Evolutionary conservation across 1,140 invertebrate species (phyloP), one percentile per base, ranked within the genome.

Genomic region (Holcopasites calliopsidis): DNA sequence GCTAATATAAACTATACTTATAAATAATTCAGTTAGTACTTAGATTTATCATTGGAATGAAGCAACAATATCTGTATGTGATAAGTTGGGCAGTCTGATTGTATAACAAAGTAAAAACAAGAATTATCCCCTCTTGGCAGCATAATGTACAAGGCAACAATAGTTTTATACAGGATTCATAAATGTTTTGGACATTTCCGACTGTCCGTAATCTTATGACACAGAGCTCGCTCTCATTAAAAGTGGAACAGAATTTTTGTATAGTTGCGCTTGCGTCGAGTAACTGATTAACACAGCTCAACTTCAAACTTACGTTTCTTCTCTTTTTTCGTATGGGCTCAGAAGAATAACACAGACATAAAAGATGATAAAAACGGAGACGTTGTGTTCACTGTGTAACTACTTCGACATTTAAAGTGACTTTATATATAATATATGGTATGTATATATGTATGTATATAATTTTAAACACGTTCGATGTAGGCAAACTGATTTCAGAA

Each of bases 101-200:
- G 69, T 76, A 54, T 68, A 26, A 75, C 74, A 60, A 81, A 82
- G 42, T 74, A 82, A 76, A 76, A 57, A 72, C 28, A 85, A n/a
- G n/a, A 74, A 52, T 66, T 55, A 82, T 71, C 16, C n/a, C n/a
- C 35, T 85, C 42, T 80, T 75, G 82, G 84, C 83, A 85, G 86
- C 85, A 79, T 79, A 87, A 86, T 87, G 60, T 87, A 87, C 84
- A 88, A 85, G 83, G 85, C 85, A 78, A 77, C 77, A 55, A 80
- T 79, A 82, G 82, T 73, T 86, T 87, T 87, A 79, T 86, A 86
- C 80, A 86, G 57, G 65, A 84, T 79, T 69, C 54, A 62, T 52
- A 76, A 78, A 68, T 44, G 33, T 80, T 3, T 80, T 78, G 60
- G 68, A 83, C 57, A 75, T 31, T 47, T 47, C 11, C 44, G 40